A percentile compares a stretch with the other conserved stretches of the same genome.
Evolutionary conservation across 2,113 vertebrate genomes (phyloP).

Genomic region (Labeo rohita): DNA sequence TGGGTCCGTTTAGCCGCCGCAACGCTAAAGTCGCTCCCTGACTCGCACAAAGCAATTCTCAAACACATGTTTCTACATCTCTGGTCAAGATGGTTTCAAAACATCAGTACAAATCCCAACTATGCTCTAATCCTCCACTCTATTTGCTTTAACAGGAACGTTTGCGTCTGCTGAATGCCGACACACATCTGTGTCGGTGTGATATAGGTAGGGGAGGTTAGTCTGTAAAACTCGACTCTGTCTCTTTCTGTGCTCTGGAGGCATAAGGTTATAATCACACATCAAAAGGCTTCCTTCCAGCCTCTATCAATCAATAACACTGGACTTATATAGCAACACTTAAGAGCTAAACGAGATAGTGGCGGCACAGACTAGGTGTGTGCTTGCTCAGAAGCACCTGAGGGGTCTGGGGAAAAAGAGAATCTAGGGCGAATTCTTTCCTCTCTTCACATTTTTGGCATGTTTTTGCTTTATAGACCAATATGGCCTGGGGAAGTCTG

Average conservation of each 20-base stretch:
- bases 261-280: conserved; percentile 57
- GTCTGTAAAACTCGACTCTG: conserved; percentile 36
- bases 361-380: neutral
- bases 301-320: conserved; percentile 41
- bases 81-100: neutral
- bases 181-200: conserved; percentile 13
- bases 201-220: neutral
- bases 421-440: conserved; percentile 22
- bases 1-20: conserved; percentile 40
- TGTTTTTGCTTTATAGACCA: conserved; percentile 35
- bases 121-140: neutral
- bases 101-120: conserved; percentile 9
- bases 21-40: neutral
- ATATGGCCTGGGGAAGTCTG: neutral
- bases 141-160: neutral
- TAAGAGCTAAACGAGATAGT: conserved; percentile 6
- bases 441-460: conserved; percentile 34
- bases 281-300: conserved; percentile 51
- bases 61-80: neutral
- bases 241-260: conserved; percentile 40
- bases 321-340: conserved; percentile 26
- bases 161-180: conserved; percentile 2
- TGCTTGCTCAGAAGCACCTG: conserved; percentile 1
- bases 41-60: neutral
- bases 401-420: neutral